Conservation (phyloP, 2,113 vertebrate genomes). For the Henicopernis longicauda region DNA sequence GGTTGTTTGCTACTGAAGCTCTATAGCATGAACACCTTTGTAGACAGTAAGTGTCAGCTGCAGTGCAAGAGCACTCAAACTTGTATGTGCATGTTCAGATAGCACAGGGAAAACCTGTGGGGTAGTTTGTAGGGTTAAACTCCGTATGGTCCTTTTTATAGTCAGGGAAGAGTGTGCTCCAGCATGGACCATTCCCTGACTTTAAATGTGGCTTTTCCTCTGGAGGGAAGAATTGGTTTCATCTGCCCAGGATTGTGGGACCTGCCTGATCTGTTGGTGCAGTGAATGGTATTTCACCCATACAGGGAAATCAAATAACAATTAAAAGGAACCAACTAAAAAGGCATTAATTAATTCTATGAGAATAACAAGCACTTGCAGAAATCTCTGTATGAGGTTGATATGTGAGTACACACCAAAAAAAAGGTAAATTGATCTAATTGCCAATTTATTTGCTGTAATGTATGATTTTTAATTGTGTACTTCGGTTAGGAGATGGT, state of each 20-base stretch:
- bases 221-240: neutral
- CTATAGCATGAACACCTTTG: neutral
- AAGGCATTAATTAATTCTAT: neutral
- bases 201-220: neutral
- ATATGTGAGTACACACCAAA: neutral
- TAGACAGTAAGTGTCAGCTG: neutral
- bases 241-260: neutral
- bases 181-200: neutral
- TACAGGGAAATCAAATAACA: neutral
- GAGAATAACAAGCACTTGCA: neutral
- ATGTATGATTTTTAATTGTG: neutral
- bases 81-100: neutral
- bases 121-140: neutral
- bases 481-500: slow-evolving; percentile 37
- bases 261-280: neutral
- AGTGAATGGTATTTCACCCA: neutral
- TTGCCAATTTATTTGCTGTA: neutral
- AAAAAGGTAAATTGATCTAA: neutral
- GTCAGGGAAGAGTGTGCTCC: neutral
- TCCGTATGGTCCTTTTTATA: neutral
- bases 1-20: neutral
- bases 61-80: neutral
- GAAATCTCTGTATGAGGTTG: neutral
- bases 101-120: neutral
- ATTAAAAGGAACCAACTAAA: neutral